phyloP scores from a whole-genome alignment of 2,797 vertebrate genomes.

The Neopelma chrysocephalum region DNA sequence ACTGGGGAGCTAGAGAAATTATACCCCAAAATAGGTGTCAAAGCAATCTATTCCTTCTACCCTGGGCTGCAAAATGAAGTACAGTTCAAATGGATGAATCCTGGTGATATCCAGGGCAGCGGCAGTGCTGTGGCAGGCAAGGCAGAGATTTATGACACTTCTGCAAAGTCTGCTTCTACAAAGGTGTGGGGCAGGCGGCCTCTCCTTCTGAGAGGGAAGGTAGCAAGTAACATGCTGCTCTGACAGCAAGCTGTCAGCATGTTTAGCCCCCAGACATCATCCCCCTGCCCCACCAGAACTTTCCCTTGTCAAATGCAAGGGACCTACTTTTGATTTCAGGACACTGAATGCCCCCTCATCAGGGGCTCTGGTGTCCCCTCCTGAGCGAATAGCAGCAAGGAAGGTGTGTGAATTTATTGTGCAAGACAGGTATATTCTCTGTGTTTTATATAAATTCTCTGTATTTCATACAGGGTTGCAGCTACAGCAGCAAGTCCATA shows the following conservation, averaged over 20 bases:
- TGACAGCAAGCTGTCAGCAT: neutral
- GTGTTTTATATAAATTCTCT: neutral
- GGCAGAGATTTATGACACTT: conserved; percentile 65
- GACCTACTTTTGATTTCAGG: neutral
- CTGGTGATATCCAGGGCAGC: conserved; percentile 59
- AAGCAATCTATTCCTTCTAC: conserved; percentile 59
- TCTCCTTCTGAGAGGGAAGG: neutral
- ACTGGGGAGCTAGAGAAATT: conserved; percentile 44
- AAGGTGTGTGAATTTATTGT: neutral
- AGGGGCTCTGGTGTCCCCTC: neutral
- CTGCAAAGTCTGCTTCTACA: neutral
- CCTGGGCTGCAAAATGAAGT: conserved; percentile 52
- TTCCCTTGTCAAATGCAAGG: neutral
- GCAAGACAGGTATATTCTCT: neutral
- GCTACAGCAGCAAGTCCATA: neutral
- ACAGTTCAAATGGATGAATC: conserved; percentile 70
- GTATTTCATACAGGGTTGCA: neutral
- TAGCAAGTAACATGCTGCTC: neutral
- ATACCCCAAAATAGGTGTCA: conserved; percentile 63
- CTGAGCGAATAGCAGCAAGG: neutral
- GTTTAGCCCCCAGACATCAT: neutral
- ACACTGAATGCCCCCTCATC: neutral
- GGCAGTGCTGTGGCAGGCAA: conserved; percentile 46
- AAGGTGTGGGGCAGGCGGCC: neutral
- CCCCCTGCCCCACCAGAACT: neutral